Evolutionary conservation across 2,113 vertebrate genomes (phyloP).

Genomic region (Pseudonaja textilis): DNA sequence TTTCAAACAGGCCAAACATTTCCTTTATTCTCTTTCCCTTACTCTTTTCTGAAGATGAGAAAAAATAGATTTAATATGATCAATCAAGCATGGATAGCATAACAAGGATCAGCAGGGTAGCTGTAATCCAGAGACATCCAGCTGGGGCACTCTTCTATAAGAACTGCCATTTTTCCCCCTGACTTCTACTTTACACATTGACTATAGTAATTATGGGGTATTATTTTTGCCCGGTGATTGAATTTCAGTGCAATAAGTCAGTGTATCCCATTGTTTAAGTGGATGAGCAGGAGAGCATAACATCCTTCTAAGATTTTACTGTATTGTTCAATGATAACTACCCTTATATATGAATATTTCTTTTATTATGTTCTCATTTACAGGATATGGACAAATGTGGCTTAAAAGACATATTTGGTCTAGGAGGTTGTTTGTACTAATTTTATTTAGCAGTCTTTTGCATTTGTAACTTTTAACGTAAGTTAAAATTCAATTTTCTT

Average conservation of each 20-base stretch:
- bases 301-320: background rate
- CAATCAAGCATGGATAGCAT: slow-evolving; percentile 22
- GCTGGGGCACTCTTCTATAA: background rate
- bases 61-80: slow-evolving; percentile 37
- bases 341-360: background rate
- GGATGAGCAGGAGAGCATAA: background rate
- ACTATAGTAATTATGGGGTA: background rate
- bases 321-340: background rate
- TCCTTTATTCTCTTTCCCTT: slow-evolving; percentile 30
- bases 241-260: background rate
- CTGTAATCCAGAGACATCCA: background rate
- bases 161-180: background rate
- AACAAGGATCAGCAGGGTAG: background rate
- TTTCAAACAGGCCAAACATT: slow-evolving; percentile 16
- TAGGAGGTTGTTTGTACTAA: background rate
- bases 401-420: background rate
- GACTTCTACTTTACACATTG: background rate
- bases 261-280: background rate
- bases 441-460: background rate
- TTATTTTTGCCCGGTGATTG: background rate
- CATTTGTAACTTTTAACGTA: background rate
- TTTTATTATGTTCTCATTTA: background rate
- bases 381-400: background rate
- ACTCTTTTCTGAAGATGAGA: slow-evolving; percentile 1
- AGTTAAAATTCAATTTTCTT: background rate